phyloP scores from a whole-genome alignment of 2,113 vertebrate genomes.

The Elgaria multicarinata region DNA sequence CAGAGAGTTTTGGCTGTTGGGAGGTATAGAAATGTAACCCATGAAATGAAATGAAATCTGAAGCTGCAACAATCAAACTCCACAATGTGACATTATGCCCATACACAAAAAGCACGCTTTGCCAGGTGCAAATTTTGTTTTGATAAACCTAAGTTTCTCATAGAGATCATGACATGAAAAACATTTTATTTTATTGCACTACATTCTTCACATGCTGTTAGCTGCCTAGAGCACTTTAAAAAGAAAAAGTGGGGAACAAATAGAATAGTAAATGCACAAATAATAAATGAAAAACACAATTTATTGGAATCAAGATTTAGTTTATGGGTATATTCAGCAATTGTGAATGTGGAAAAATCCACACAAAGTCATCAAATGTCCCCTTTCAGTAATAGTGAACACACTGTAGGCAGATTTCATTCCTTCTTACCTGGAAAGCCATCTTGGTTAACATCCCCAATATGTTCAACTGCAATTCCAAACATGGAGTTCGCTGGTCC shows the following conservation, averaged over 20 bases:
- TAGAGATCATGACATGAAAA: background rate
- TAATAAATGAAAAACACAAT: background rate
- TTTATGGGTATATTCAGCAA: background rate
- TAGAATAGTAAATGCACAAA: background rate
- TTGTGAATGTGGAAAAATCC: background rate
- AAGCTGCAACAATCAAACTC: background rate
- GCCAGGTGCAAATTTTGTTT: background rate
- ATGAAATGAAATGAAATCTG: background rate
- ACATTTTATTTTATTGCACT: background rate
- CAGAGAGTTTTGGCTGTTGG: no score
- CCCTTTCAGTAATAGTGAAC: background rate
- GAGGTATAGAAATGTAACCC: no score
- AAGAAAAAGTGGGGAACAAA: background rate
- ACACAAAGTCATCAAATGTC: background rate
- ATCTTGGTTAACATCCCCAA: constrained; percentile 94
- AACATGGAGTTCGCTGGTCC: constrained; percentile 97
- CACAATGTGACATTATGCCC: background rate
- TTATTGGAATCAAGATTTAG: background rate
- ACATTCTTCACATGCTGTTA: background rate
- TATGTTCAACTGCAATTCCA: constrained; percentile 91
- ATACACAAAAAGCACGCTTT: background rate
- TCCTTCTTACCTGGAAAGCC: constrained; percentile 84
- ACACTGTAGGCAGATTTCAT: rapidly evolving
- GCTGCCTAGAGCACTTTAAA: background rate
- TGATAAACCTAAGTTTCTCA: background rate